Evolutionary conservation across 37 sponge, comb jelly and placozoan genomes (phyloP), one percentile per base, ranked within the genome.

Genomic region (Spongilla lacustris): DNA sequence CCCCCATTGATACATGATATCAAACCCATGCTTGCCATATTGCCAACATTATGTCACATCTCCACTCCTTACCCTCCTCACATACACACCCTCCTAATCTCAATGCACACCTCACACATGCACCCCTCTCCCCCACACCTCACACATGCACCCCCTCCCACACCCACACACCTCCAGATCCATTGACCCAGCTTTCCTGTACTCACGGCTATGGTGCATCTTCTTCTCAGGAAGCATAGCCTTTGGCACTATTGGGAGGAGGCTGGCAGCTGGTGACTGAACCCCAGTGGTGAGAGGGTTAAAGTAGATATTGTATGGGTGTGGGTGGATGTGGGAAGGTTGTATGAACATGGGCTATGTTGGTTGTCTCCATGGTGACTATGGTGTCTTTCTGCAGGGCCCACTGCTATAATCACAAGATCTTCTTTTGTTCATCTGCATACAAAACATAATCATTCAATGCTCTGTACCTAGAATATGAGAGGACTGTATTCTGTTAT

Each of bases 201-300:
- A 92, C 80, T 76, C 93, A 17, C 79, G 97, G 38, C 80, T 95
- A 4, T 93, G 98, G 82, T 93, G 93, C 33, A 89, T 98, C 41
- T 89, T 87, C 32, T 98, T 97, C 89, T 89, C 96, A n/a, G 99
- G 92, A 24, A 91, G 94, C 66, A 92, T 97, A 34, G 95, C 95
- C 0, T 97, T 98, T 95, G 99, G 99, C 24, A 91, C 88, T 27
- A 93, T 98, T 58, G 99, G 99, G 27, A 66, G 99, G 33, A 50
- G 87, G 8, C 33, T 87, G 68, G 81, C 81, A 66, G 82, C 82
- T 36, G 35, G 34, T 30, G 87, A 87, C 81, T 80, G 73, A 73
- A 17, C 58, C 11, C 58, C 11, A 17, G 11, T 58, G 12, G 58
- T 17, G 58, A 58, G 58, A 17, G 58, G 58, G 58, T 58, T 58